Base-by-base conservation (phyloP, 2,113 vertebrate genomes). In the Microcebus tavaratra region DNA sequence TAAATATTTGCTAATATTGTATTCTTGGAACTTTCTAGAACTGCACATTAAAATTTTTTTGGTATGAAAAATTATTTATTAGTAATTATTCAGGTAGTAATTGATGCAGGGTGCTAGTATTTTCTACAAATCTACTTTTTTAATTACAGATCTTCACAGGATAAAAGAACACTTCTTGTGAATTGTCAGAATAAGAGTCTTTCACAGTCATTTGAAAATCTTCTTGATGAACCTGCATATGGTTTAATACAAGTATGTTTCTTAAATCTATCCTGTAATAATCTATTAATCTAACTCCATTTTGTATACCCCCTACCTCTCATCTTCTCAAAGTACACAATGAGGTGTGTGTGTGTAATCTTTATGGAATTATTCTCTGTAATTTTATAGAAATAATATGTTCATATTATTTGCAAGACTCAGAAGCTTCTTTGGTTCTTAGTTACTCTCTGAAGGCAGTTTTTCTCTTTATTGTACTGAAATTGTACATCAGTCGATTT, bases 161-260 rank as follows among this genome's bases (percentile, higher is more conserved):
- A 99, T 96, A 98, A 98, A 76, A 98, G 98, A 11, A 96, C 98
- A 97, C 99, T 99, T 93, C 96, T 99, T 97, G 99, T 99, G 98
- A 99, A 99, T 97, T 98, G 98, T 80, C 99, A 99, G 21, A 99
- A 98, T 98, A 99, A 99, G 97, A 99, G 99, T 97, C 99, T 99
- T 97, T 99, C 99, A 59, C 99, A 99, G 98, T 99, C 99, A 96
- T 99, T 99, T 97, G 99, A 99, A 99, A 99, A 99, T 98, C 99
- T 99, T 83, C 98, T 99, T 96, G 99, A 99, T 89, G 99, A 99
- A 96, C 98, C 99, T 97, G 99, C 99, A 72, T 99, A 99, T 96
- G 99, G 99, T 89, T 98, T 99, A 73, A 98, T 99, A 78, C 98
- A 99, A 90, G 99, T 99, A 98, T 96, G 99, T 98, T 95, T 93